These are phyloP conservation scores for Drosophila melanogaster DNA, from an alignment of 1,140 invertebrate species.

Conservation along the genomic window Release_6_plus_ISO1_MT NT_033777.3:5466501-5467000, in stretches of 20 bases:
- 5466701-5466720: background rate
- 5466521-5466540: no score
- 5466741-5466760: background rate
- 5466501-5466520: no score
- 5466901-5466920: slow-evolving; percentile 2
- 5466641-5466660: background rate
- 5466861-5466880: background rate
- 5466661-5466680: background rate
- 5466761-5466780: background rate
- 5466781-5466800: background rate
- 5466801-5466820: background rate
- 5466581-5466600: background rate
- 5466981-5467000: slow-evolving; percentile 14
- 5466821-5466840: background rate
- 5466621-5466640: background rate
- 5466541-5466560: no score
- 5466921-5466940: background rate
- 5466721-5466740: background rate
- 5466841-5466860: background rate
- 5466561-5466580: background rate
- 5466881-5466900: slow-evolving; percentile 5
- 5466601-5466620: background rate
- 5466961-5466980: background rate
- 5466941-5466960: background rate
- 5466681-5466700: background rate